phyloP scores from a whole-genome alignment of 2,113 vertebrate genomes.

The Scytalopus superciliaris region DNA sequence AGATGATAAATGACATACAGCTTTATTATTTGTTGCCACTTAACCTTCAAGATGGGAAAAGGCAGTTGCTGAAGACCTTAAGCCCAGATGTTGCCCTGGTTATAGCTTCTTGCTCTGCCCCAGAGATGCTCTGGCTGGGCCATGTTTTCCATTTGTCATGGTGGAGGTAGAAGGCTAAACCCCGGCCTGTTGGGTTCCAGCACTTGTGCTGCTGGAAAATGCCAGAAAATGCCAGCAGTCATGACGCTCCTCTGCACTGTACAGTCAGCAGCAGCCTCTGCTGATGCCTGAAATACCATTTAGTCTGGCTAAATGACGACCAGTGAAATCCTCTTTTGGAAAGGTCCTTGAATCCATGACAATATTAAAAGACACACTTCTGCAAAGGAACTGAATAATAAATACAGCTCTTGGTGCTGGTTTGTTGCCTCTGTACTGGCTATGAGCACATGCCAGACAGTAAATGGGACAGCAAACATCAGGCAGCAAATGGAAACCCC shows the following conservation, averaged over 20 bases:
- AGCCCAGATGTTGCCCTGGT: neutral
- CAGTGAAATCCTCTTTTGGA: neutral
- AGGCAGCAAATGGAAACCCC: neutral
- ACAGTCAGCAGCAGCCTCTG: neutral
- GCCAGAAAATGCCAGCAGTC: fast-evolving
- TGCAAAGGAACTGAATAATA: neutral
- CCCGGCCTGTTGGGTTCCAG: neutral
- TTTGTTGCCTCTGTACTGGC: neutral
- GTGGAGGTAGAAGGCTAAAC: neutral
- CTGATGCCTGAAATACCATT: neutral
- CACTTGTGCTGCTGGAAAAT: neutral
- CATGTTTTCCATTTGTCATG: neutral
- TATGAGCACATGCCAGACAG: neutral
- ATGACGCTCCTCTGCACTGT: neutral
- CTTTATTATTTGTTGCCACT: neutral
- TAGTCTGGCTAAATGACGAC: neutral
- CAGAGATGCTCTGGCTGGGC: neutral
- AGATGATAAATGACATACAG: neutral
- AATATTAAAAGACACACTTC: neutral
- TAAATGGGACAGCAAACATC: neutral
- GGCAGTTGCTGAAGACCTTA: neutral
- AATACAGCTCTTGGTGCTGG: neutral
- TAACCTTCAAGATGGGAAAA: neutral
- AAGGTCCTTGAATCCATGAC: neutral
- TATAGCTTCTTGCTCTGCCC: neutral